These are phyloP conservation scores for Coptodon bakossiorum DNA, from an alignment of 2,113 vertebrate species.

Conservation along the genomic window DNA sequence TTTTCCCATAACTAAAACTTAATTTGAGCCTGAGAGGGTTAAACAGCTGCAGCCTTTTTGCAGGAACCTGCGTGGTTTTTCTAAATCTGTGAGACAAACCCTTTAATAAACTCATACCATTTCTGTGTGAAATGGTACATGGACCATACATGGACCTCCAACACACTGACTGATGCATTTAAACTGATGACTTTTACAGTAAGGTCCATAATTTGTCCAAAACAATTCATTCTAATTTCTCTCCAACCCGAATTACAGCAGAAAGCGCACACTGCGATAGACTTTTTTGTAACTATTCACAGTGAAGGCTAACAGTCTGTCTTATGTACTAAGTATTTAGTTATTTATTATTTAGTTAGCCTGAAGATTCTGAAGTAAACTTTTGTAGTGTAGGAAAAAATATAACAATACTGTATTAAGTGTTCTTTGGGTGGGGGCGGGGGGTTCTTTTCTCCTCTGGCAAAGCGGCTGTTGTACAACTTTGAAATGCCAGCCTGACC, in stretches of 20 bases:
- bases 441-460: background rate
- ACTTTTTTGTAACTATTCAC: background rate
- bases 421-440: background rate
- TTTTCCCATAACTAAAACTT: too few relatives aligned
- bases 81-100: background rate
- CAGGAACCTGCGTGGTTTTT: background rate
- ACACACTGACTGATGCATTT: background rate
- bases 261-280: background rate
- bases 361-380: background rate
- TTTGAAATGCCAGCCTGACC: slow-evolving; percentile 50
- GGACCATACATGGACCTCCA: background rate
- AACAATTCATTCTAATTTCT: background rate
- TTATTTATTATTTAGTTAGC: background rate
- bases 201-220: background rate
- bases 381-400: background rate
- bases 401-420: background rate
- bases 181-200: background rate
- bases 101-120: background rate
- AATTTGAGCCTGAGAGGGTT: too few relatives aligned
- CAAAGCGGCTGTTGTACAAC: background rate
- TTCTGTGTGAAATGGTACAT: background rate
- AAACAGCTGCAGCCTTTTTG: background rate
- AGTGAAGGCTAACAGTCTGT: background rate
- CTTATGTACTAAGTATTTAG: background rate
- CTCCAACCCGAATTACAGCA: background rate